Percentiles rank a stretch among this genome's conserved stretches.
phyloP scores from a whole-genome alignment of 1,140 invertebrate species.

The Drosophila obscura region DNA sequence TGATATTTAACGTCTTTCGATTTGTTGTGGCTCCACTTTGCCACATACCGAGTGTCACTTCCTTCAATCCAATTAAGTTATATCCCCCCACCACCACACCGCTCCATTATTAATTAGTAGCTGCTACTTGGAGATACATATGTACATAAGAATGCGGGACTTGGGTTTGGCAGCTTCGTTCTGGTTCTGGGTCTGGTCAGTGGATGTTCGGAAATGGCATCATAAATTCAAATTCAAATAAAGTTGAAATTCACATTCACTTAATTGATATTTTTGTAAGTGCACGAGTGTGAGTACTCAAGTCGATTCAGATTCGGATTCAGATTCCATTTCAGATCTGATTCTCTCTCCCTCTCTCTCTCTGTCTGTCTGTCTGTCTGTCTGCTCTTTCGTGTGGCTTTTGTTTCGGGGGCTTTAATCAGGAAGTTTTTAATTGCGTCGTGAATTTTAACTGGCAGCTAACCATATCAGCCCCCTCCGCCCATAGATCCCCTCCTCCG shows the following conservation, averaged over 20 bases:
- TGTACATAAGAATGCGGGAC: constrained; percentile 40
- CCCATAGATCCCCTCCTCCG: neutral
- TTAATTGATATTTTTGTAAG: constrained; percentile 38
- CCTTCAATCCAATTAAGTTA: constrained; percentile 16
- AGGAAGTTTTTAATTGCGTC: constrained; percentile 81
- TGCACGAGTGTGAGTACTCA: constrained; percentile 20
- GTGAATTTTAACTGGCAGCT: constrained; percentile 69
- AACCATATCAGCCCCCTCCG: constrained; percentile 55
- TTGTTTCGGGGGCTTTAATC: constrained; percentile 75
- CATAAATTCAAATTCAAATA: constrained; percentile 70
- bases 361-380: constrained; percentile 16
- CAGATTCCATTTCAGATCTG: constrained; percentile 13
- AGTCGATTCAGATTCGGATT: constrained; percentile 30
- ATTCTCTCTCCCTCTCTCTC: neutral
- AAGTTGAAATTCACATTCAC: constrained; percentile 64
- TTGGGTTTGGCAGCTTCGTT: constrained; percentile 21
- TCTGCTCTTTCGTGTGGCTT: constrained; percentile 41
- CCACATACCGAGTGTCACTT: neutral
- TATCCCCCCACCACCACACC: neutral
- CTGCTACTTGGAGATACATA: constrained; percentile 8
- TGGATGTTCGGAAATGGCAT: constrained; percentile 48
- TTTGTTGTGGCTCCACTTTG: too few species aligned
- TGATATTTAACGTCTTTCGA: neutral
- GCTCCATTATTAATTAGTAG: constrained; percentile 37
- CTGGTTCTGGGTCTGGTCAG: constrained; percentile 1